phyloP scores from a whole-genome alignment of 1,140 invertebrate species.

The Drosophila oshimai region DNA sequence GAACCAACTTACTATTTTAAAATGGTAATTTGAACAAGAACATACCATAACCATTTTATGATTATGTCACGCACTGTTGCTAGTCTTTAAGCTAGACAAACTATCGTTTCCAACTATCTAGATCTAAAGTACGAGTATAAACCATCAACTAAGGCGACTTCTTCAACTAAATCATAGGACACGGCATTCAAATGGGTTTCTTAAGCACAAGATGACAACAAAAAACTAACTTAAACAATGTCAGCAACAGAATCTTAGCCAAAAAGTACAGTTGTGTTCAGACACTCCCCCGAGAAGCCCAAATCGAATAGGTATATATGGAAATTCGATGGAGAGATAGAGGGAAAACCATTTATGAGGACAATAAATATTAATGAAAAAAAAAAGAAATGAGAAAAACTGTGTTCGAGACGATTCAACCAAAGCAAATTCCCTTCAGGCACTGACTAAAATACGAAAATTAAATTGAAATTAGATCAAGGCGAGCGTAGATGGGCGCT shows the following conservation, averaged over 20 bases:
- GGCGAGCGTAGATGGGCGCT: constrained; percentile 21
- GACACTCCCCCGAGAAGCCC: constrained; percentile 1
- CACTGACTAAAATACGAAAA: constrained; percentile 7
- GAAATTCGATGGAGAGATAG: neutral
- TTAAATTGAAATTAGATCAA: constrained; percentile 19
- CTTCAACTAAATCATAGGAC: constrained; percentile 24
- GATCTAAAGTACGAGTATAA: constrained; percentile 17
- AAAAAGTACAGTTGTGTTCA: constrained; percentile 34
- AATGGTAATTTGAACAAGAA: neutral
- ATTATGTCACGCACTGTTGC: constrained; percentile 9
- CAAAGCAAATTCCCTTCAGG: constrained; percentile 5
- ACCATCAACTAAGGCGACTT: constrained; percentile 1
- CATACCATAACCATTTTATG: neutral
- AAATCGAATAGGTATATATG: constrained; percentile 6
- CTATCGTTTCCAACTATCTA: constrained; percentile 33
- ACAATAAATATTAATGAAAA: constrained; percentile 61
- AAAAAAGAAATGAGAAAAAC: constrained; percentile 2
- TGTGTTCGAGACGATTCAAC: neutral
- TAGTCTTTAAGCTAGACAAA: constrained; percentile 26
- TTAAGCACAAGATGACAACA: constrained; percentile 29
- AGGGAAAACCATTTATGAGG: constrained; percentile 54
- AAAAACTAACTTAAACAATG: neutral
- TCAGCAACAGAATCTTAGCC: constrained; percentile 2
- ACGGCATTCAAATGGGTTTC: constrained; percentile 64
- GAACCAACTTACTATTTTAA: neutral